Percentiles rank a stretch among this genome's conserved stretches.
Conservation (phyloP, 2,888 invertebrate genomes). For the Cepaea hortensis region DNA sequence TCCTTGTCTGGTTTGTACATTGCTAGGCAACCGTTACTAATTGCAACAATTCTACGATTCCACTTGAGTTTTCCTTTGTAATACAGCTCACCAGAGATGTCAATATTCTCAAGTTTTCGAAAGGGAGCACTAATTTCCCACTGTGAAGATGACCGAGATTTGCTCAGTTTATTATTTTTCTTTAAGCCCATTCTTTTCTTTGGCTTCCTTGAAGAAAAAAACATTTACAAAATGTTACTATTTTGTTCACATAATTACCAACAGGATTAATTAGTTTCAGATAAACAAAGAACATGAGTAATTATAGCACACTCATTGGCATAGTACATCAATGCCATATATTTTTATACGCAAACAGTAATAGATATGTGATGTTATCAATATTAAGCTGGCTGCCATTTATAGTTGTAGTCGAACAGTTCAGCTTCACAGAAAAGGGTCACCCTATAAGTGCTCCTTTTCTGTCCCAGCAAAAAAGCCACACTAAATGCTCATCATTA, state of each 20-base stretch:
- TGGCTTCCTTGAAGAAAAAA: constrained; percentile 53
- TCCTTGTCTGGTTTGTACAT: constrained; percentile 70
- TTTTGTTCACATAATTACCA: background rate
- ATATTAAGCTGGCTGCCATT: too few relatives aligned
- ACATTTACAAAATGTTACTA: background rate
- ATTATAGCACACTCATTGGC: background rate
- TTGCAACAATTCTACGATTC: constrained; percentile 67
- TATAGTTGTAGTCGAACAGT: too few relatives aligned
- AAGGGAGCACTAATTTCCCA: constrained; percentile 64
- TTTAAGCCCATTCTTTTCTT: constrained; percentile 58
- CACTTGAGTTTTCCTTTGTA: constrained; percentile 69
- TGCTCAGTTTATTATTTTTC: constrained; percentile 52
- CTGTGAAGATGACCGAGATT: constrained; percentile 59
- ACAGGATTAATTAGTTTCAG: background rate
- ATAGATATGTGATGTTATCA: too few relatives aligned
- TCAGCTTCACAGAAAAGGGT: too few relatives aligned
- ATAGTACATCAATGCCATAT: background rate
- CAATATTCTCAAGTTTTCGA: constrained; percentile 62
- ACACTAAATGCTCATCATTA: too few relatives aligned
- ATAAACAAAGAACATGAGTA: background rate
- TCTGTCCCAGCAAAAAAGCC: too few relatives aligned
- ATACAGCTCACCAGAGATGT: constrained; percentile 67
- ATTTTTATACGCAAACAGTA: background rate
- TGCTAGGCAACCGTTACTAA: constrained; percentile 64
- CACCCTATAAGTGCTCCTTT: too few relatives aligned